Base-by-base conservation (phyloP, 2,888 invertebrate species). In the Aquatica leii region DNA sequence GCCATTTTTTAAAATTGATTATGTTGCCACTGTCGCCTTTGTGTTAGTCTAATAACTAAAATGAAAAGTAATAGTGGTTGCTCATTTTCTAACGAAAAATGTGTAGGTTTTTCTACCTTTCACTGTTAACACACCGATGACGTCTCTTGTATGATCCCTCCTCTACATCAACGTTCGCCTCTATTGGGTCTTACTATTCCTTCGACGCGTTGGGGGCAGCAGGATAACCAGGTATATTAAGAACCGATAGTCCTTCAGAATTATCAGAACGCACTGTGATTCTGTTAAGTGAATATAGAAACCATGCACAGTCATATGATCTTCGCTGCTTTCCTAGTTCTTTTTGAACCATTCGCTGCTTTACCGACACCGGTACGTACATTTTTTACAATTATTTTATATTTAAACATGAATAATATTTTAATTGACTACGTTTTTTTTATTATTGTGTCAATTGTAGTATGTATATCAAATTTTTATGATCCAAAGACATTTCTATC, bases 201-300 rank as follows among this genome's bases (percentile, higher is more conserved):
- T 53, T 58, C 52, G 51, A 51, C 52, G 57, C 37, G 52, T 15
- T 40, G 57, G 62, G 59, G 40, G 52, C 52, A 52, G 51, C 53
- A 61, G 60, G 60, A 59, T 59, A 59, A 55, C 24, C 52, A 57
- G 62, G 51, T 62, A 57, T 62, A 62, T 57, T 57, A 62, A 48
- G 62, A 62, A 56, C 46, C 46, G 46, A 18, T 58, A 53, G 57
- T 58, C 53, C 62, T 52, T 35, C 49, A 50, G 21, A 37, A 51
- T 52, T 52, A 17, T 18, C 62, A 62, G 51, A 59, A 12, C 51
- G 15, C 31, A 34, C 52, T 52, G 59, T 46, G 46, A 46, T 46
- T 18, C 46, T 46, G 46, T 46, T 46, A 46, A 46, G 46, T 46
- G 46, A 46, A 46, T 46, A 18, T 18, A 46, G n/a, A 46, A 6